Percentiles rank a stretch among this genome's conserved stretches.
These are phyloP conservation scores for Aphaenogaster ashmeadi DNA, from an alignment of 1,140 invertebrate genomes.

Conservation along the genomic window DNA sequence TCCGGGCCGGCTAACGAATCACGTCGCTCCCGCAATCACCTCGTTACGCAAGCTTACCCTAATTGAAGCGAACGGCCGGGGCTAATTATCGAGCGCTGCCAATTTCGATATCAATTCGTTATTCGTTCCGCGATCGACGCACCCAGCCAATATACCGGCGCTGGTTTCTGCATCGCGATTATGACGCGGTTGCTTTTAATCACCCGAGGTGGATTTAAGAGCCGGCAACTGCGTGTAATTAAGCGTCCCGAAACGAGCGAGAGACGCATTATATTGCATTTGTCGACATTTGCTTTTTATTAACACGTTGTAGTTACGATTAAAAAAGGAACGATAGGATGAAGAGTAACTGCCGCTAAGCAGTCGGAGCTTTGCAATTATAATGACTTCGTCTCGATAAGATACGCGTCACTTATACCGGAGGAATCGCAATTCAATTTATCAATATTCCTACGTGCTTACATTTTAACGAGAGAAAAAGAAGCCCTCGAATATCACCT, in stretches of 20 bases:
- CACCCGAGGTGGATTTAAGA: conserved; percentile 9
- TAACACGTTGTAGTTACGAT: conserved; percentile 28
- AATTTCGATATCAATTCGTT: conserved; percentile 55
- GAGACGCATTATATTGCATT: not conserved
- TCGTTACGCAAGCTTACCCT: conserved; percentile 70
- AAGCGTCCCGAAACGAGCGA: conserved; percentile 1
- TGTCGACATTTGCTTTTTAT: conserved; percentile 32
- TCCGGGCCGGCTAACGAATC: conserved; percentile 67
- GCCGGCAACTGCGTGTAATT: conserved; percentile 29
- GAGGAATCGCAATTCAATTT: conserved; percentile 33
- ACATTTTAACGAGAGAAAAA: conserved; percentile 8
- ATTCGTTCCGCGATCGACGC: conserved; percentile 36
- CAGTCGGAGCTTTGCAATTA: conserved; percentile 40
- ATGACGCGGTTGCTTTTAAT: conserved; percentile 33
- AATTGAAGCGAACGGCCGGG: conserved; percentile 65
- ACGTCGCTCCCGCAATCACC: conserved; percentile 68
- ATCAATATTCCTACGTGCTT: conserved; percentile 12
- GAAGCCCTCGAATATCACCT: conserved; percentile 1
- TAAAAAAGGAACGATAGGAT: not conserved
- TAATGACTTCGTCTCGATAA: conserved; percentile 4
- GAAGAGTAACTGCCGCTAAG: conserved; percentile 14
- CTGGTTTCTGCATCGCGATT: not conserved
- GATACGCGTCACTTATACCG: not conserved
- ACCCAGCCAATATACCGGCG: not conserved
- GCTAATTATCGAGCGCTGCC: conserved; percentile 64